Evolutionary conservation across 2,113 vertebrate genomes (phyloP), one percentile per base, ranked within the genome.

Genomic region (Macroglossus sobrinus): DNA sequence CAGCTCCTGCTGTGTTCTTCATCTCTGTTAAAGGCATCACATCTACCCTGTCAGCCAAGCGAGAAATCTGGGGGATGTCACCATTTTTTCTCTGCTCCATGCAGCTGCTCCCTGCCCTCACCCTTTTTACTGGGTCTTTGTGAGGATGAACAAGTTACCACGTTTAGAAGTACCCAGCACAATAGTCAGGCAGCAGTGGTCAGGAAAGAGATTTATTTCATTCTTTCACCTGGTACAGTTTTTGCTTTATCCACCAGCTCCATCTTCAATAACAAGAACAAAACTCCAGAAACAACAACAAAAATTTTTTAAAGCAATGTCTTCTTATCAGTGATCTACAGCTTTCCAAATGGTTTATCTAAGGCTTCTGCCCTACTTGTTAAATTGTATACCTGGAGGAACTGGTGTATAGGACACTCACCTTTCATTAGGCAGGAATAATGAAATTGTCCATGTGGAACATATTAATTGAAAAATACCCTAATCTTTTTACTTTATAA

Each of bases 391-490:
- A 96, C 92, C 92, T 97, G 92, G 43, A 72, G 47, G 84, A 86
- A 61, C 16, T 38, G 22, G 59, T 14, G 33, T 47, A 10, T 5
- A 28, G 22, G 59, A 71, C 47, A 40, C 33, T 92, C 45, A n/a
- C 75, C 87, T 88, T 90, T 92, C 71, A 84, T 71, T 69, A 68
- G 64, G 80, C 95, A 96, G 47, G 57, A 75, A 97, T 78, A 96
- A 92, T 64, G 57, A 91, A 81, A 79, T 50, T 94, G 84, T 92
- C 88, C 88, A 40, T 59, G 91, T 96, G 93, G 93, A 96, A 91
- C 43, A 74, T 64, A 94, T 85, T 96, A 79, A 91, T 96, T 94
- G 88, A 94, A 96, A 95, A 98, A 92, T 74, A 55, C 28, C 61
- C 72, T 92, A 80, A 93, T 97, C 75, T 71, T 97, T 91, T 89